Evolutionary conservation across 92 coral and sea anemone species (phyloP).

Genomic region (Heliopora coerulea): DNA sequence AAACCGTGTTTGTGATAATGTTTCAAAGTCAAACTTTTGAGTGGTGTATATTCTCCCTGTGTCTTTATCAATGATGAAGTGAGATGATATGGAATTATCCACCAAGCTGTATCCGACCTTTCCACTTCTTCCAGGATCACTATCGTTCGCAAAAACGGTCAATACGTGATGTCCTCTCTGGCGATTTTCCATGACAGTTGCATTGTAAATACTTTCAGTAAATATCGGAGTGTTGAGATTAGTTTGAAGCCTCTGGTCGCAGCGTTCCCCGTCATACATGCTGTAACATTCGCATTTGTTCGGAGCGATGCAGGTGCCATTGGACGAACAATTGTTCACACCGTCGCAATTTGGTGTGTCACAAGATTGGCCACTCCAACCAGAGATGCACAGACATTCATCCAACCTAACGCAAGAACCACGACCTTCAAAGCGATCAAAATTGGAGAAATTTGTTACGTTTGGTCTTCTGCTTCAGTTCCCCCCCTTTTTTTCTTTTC

Average conservation of each 20-base stretch:
- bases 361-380: slow-evolving; percentile 73
- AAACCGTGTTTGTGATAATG: slow-evolving; percentile 12
- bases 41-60: slow-evolving; percentile 56
- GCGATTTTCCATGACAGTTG: slow-evolving; percentile 53
- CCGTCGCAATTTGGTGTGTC: slow-evolving; percentile 58
- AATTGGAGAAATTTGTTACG: too few species aligned
- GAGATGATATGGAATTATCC: slow-evolving; percentile 11
- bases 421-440: slow-evolving; percentile 52
- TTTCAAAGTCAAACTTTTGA: slow-evolving; percentile 53
- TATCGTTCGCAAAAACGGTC: slow-evolving; percentile 62
- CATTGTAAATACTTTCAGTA: slow-evolving; percentile 48
- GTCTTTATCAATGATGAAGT: slow-evolving; percentile 53
- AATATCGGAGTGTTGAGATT: slow-evolving; percentile 61
- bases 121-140: slow-evolving; percentile 67
- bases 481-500: too few species aligned
- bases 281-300: slow-evolving; percentile 63
- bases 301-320: slow-evolving; percentile 64
- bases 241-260: slow-evolving; percentile 50
- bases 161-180: slow-evolving; percentile 46
- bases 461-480: too few species aligned
- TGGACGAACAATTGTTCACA: slow-evolving; percentile 62
- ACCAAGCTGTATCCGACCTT: slow-evolving; percentile 43
- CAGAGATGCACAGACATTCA: slow-evolving; percentile 50
- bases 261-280: slow-evolving; percentile 61
- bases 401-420: slow-evolving; percentile 62